phyloP scores from a whole-genome alignment of 2,888 invertebrate species.

The Lasioglossum lativentre region DNA sequence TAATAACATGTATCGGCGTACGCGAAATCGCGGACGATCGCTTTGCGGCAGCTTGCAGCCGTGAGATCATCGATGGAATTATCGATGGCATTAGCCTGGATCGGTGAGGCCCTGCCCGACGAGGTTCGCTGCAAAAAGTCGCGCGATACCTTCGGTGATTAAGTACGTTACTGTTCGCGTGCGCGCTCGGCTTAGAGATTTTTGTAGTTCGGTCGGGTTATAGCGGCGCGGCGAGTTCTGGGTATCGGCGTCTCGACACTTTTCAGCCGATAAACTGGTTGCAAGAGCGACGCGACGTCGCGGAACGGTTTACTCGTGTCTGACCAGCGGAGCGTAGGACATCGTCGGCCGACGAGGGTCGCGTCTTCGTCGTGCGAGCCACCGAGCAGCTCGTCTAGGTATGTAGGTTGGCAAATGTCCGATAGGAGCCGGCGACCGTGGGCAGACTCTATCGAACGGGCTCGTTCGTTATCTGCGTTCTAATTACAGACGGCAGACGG shows the following conservation, averaged over 20 bases:
- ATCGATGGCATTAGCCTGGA: constrained; percentile 40
- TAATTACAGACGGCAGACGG: constrained; percentile 68
- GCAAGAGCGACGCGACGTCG: constrained; percentile 42
- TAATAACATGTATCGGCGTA: too few relatives aligned
- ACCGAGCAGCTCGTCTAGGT: constrained; percentile 46
- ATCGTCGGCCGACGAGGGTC: background rate
- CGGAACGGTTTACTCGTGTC: constrained; percentile 32
- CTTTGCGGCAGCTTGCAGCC: background rate
- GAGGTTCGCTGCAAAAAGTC: background rate
- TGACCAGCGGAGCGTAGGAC: background rate
- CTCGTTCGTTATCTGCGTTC: constrained; percentile 70
- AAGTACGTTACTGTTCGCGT: constrained; percentile 38
- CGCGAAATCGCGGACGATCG: constrained; percentile 27
- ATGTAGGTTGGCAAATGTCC: constrained; percentile 67
- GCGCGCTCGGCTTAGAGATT: constrained; percentile 23
- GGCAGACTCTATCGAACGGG: constrained; percentile 52
- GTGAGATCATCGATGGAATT: constrained; percentile 50
- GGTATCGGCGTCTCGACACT: constrained; percentile 30
- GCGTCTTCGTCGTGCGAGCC: background rate
- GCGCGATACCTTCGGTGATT: constrained; percentile 29
- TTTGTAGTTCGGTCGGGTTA: constrained; percentile 17
- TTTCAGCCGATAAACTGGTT: constrained; percentile 53
- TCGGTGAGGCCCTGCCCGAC: background rate
- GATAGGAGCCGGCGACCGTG: constrained; percentile 50
- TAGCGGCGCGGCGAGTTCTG: constrained; percentile 20